Base-by-base conservation (phyloP, 2,797 vertebrate genomes). In the Neosalanx taihuensis region DNA sequence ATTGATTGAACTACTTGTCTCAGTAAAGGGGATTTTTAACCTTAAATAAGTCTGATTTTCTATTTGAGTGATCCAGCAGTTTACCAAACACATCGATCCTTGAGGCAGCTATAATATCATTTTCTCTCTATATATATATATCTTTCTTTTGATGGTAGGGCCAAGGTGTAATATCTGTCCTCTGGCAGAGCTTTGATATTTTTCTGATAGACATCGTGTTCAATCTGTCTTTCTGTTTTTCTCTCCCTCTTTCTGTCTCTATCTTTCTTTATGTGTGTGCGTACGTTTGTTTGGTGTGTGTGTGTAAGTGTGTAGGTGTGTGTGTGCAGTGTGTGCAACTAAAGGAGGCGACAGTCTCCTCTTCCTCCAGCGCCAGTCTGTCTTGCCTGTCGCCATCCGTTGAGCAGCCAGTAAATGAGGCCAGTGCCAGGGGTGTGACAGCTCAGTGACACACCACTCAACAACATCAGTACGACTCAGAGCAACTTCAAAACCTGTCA, bases 401-500 rank as follows among this genome's bases (percentile, higher is more conserved):
- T 64, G 56, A 84, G 72, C 79, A 77, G 69, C 64, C 58, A 72
- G 76, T 75, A 76, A 84, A 76, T 80, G 72, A 76, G 70, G 79
- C 75, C 76, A 72, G 71, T 51, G 56, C 67, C 73, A 84, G 59
- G 79, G 68, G 51, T 70, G 29, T 84, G 83, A 86, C 81, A 85
- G 79, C 81, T 79, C 74, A 60, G 76, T 63, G 78, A 76, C 76
- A 70, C 68, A 65, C 23, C 74, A 79, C 81, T 79, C 77, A 70
- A 82, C 51, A 53, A 70, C 51, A 72, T 46, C 78, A 70, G 67
- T 72, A 35, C 35, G 29, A 64, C 67, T 29, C 60, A 64, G 69
- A 82, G 83, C 73, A 72, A 69, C 76, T 75, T 79, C 78, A 75
- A 79, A 77, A 81, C 64, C 79, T 84, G 81, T 85, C 85, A 81